Evolutionary conservation across 2,888 invertebrate genomes (phyloP).

Genomic region (Epinotia nisella): DNA sequence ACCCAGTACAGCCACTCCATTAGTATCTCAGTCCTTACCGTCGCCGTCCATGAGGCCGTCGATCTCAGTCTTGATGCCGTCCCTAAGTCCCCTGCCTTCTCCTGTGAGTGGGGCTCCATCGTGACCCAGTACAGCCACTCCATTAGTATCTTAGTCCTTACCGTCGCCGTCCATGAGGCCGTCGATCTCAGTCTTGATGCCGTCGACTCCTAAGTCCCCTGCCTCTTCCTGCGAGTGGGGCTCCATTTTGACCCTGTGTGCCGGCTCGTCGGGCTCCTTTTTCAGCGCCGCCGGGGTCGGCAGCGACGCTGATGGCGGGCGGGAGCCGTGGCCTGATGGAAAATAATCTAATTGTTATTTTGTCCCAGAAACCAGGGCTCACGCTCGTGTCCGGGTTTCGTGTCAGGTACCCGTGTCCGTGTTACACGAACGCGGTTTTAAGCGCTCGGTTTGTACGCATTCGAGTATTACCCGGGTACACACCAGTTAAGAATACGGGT

Average conservation of each 20-base stretch:
- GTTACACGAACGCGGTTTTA: too few relatives aligned
- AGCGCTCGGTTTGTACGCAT: too few relatives aligned
- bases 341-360: background rate
- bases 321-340: constrained; percentile 76
- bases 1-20: background rate
- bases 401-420: too few relatives aligned
- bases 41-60: constrained; percentile 75
- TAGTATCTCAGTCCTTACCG: constrained; percentile 14
- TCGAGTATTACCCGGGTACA: too few relatives aligned
- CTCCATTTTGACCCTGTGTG: constrained; percentile 79
- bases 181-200: constrained; percentile 83
- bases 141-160: constrained; percentile 53
- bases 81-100: constrained; percentile 73
- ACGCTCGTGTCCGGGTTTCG: too few relatives aligned
- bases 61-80: constrained; percentile 83
- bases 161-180: constrained; percentile 83
- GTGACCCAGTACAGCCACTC: constrained; percentile 65
- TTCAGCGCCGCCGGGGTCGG: constrained; percentile 81
- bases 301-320: constrained; percentile 80
- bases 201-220: constrained; percentile 77
- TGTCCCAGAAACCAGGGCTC: too few relatives aligned
- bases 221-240: constrained; percentile 77
- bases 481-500: too few relatives aligned
- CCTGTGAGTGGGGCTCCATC: constrained; percentile 78
- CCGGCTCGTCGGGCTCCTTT: constrained; percentile 78